These are phyloP conservation scores for Conger conger DNA, from an alignment of 2,113 vertebrate genomes.

Conservation along the genomic window DNA sequence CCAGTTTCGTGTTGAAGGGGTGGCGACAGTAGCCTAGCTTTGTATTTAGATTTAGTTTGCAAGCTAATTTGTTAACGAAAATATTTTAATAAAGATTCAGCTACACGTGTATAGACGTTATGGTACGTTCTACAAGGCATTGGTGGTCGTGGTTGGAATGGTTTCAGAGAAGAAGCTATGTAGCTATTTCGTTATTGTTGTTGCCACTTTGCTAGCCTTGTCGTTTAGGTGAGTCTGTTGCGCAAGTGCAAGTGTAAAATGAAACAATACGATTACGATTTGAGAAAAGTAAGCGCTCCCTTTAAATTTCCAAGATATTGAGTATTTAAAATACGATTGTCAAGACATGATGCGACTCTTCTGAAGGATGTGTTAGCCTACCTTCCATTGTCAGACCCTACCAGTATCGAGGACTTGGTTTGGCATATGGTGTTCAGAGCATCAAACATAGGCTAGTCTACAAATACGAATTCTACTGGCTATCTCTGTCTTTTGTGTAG, in stretches of 20 bases:
- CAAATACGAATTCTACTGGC: not conserved
- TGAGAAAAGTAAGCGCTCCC: not conserved
- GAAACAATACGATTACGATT: not conserved
- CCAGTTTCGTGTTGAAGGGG: not conserved
- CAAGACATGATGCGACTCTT: not conserved
- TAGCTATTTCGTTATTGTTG: conserved; percentile 5
- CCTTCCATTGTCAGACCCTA: not conserved
- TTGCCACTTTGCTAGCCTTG: not conserved
- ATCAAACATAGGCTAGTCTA: not conserved
- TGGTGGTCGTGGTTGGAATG: not conserved
- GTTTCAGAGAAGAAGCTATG: not conserved
- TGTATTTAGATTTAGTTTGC: not conserved
- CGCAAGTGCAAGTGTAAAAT: not conserved
- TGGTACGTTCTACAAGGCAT: not conserved
- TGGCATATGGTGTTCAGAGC: not conserved
- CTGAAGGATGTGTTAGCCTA: not conserved
- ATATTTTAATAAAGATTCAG: not conserved
- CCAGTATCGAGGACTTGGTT: not conserved
- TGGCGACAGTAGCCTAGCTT: not conserved
- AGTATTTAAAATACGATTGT: not conserved
- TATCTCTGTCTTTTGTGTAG: not conserved
- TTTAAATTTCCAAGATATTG: not conserved
- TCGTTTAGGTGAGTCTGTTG: conserved; percentile 6
- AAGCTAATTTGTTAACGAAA: not conserved
- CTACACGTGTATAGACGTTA: not conserved